Base-by-base conservation (phyloP, 2,113 vertebrate species). In the Pteropus alecto region DNA sequence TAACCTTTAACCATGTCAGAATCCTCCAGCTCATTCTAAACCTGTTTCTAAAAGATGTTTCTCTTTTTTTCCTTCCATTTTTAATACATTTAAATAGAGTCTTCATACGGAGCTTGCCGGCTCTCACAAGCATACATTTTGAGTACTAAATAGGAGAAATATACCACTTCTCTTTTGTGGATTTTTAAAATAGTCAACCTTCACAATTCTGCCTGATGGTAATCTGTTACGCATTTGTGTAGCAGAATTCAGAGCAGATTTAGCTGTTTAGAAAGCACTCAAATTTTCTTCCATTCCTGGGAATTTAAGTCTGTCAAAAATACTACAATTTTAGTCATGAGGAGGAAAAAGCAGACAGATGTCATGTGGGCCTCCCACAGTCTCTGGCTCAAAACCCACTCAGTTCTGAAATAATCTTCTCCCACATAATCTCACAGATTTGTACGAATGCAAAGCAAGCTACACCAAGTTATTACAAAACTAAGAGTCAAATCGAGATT, bases 311-410 rank as follows among this genome's bases (percentile, higher is more conserved):
- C 88, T 96, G 89, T 97, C 85, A 94, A 92, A 97, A 97, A 93
- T 94, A 92, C 93, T 97, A 97, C 65, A 79, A 54, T 95, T 92
- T 96, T 95, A 84, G 70, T 94, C 93, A 95, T 5, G 16, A 95
- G 54, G 46, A 92, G 51, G 54, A 70, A 96, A 95, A 94, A 84
- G 87, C 84, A 97, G 96, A 96, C 97, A 97, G 74, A 93, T 38
- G 15, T 96, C 90, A 82, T 79, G 86, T 85, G 76, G 38, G 87
- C 96, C 86, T 97, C 97, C 96, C 86, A 96, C 96, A 61, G 24
- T 96, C 86, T 97, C 67, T 96, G 95, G 92, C 96, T 98, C 73
- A 92, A 97, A 97, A 96, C 96, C 95, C 84, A 95, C 94, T 93
- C 65, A 73, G 74, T 79, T 95, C 94, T 60, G 63, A 97, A 97